A percentile compares a stretch with the other conserved stretches of the same genome.
These are phyloP conservation scores for Petrolisthes manimaculis DNA, from an alignment of 2,888 invertebrate species.

Conservation along the genomic window DNA sequence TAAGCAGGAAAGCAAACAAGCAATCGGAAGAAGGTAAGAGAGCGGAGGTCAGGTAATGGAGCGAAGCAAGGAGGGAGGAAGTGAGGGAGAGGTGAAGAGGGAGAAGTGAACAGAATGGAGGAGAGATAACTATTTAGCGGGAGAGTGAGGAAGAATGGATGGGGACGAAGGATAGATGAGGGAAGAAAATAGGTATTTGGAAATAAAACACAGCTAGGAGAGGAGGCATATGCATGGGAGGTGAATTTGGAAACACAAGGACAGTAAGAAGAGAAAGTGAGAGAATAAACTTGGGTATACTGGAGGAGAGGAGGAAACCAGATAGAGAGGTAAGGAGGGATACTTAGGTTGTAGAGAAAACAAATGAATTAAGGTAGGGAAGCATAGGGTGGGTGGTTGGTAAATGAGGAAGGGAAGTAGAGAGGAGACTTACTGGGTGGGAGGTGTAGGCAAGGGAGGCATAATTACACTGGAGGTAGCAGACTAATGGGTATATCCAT, in stretches of 20 bases:
- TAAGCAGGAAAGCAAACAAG: background rate
- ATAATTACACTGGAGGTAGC: too few relatives aligned
- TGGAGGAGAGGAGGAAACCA: slow-evolving; percentile 1
- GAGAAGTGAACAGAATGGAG: too few relatives aligned
- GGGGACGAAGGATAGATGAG: background rate
- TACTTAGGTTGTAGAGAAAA: background rate
- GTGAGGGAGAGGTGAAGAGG: background rate
- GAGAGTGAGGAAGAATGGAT: background rate
- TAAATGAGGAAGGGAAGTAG: background rate
- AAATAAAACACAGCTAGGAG: background rate
- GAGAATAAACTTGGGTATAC: background rate
- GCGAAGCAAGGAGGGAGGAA: background rate
- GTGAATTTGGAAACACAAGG: background rate
- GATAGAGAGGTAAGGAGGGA: slow-evolving; percentile 10
- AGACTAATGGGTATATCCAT: too few relatives aligned
- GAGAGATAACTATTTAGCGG: too few relatives aligned
- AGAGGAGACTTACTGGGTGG: background rate
- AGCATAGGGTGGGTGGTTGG: background rate
- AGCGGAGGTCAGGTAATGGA: too few relatives aligned
- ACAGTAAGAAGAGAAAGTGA: background rate
- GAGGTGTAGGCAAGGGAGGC: background rate
- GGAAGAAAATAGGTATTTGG: background rate
- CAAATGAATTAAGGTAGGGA: background rate
- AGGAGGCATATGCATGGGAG: too few relatives aligned
- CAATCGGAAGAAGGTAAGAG: background rate